Evolutionary conservation across 1,140 invertebrate species (phyloP).

Genomic region (Aethina tumida): DNA sequence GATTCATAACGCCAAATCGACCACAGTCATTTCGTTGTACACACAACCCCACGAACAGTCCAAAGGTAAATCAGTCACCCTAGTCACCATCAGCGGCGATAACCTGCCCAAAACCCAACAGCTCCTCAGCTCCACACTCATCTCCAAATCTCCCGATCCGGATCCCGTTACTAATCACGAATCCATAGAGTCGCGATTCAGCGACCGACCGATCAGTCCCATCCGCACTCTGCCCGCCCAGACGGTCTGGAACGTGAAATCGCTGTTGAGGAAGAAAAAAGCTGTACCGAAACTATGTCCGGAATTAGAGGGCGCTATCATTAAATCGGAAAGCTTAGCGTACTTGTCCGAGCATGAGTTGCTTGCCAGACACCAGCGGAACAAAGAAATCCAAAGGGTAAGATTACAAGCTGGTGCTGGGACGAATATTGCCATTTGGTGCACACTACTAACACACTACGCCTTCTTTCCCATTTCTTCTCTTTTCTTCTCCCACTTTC

Average conservation of each 20-base stretch:
- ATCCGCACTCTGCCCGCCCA: neutral
- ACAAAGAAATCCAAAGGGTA: slow-evolving; percentile 40
- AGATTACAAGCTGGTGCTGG: slow-evolving; percentile 20
- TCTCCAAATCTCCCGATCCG: no score
- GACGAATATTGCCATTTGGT: no score
- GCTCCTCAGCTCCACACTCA: no score
- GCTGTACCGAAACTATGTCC: slow-evolving; percentile 30
- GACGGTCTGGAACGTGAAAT: slow-evolving; percentile 31
- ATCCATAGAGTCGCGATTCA: slow-evolving; percentile 1
- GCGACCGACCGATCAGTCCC: neutral
- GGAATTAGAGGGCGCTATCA: slow-evolving; percentile 38
- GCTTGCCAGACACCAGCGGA: slow-evolving; percentile 36
- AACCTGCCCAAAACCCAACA: slow-evolving; percentile 10
- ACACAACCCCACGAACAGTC: slow-evolving; percentile 16
- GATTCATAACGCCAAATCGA: slow-evolving; percentile 32
- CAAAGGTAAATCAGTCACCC: slow-evolving; percentile 31
- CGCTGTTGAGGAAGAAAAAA: slow-evolving; percentile 33
- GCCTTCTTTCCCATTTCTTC: no score
- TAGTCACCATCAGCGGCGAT: slow-evolving; percentile 33
- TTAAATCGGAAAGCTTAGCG: slow-evolving; percentile 40
- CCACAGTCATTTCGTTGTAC: slow-evolving; percentile 34
- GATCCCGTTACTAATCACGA: no score
- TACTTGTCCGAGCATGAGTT: slow-evolving; percentile 37
- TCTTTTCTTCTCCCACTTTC: no score
- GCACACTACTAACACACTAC: no score